A percentile compares a stretch with the other conserved stretches of the same genome.
Conservation (phyloP, 2,888 invertebrate species). For the Parnassius glacialis region DNA sequence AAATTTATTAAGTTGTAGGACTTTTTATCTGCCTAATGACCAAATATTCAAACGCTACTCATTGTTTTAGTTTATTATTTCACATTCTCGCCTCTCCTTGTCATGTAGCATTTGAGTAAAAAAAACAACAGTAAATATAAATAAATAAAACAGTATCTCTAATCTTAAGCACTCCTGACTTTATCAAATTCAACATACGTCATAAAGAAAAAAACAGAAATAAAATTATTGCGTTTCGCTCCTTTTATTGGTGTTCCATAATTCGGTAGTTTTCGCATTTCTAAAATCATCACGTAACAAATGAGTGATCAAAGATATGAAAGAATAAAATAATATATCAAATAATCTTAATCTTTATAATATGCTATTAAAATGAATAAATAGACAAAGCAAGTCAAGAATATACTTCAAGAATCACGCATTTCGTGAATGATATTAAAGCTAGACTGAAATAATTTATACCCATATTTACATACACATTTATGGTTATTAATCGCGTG, state of each 20-base stretch:
- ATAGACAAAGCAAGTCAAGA: not conserved
- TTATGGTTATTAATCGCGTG: not conserved
- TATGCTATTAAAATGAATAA: conserved; percentile 5
- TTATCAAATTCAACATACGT: too few species aligned
- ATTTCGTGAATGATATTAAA: conserved; percentile 10
- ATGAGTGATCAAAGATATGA: conserved; percentile 17
- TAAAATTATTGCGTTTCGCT: too few species aligned
- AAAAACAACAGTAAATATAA: too few species aligned
- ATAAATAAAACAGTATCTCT: too few species aligned
- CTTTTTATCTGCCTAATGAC: too few species aligned
- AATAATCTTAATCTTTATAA: conserved; percentile 17
- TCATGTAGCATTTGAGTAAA: too few species aligned
- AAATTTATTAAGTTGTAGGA: too few species aligned
- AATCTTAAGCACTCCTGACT: too few species aligned
- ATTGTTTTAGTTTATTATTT: too few species aligned
- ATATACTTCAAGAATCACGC: conserved; percentile 17
- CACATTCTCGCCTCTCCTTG: too few species aligned
- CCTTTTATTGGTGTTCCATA: not conserved
- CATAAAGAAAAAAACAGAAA: too few species aligned
- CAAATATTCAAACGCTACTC: too few species aligned
- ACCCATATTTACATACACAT: not conserved
- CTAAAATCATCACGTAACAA: conserved; percentile 5
- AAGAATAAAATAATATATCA: conserved; percentile 12
- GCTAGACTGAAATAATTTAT: not conserved
- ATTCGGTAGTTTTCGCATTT: not conserved